These are phyloP conservation scores for Eulemur rubriventer DNA, from an alignment of 2,797 vertebrate species.

Conservation along the genomic window DNA sequence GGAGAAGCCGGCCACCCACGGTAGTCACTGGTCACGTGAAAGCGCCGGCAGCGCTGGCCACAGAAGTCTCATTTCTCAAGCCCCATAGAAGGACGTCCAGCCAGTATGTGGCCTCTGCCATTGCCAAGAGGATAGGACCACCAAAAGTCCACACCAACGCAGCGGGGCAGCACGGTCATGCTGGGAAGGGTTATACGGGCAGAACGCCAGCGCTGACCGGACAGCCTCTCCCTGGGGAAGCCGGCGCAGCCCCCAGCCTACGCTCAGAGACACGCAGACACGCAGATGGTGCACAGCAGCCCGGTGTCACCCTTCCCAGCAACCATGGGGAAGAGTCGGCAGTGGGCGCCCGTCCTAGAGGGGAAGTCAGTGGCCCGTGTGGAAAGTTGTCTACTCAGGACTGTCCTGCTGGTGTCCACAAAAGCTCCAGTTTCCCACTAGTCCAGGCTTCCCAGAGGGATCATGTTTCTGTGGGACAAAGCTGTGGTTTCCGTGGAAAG, in stretches of 20 bases:
- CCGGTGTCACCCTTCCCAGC: conserved; percentile 57
- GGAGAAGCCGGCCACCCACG: conserved; percentile 75
- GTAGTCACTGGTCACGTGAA: conserved; percentile 73
- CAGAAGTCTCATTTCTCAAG: conserved; percentile 89
- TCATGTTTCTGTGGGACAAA: conserved; percentile 43
- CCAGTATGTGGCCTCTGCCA: conserved; percentile 95
- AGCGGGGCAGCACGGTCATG: not conserved
- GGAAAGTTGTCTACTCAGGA: conserved; percentile 61
- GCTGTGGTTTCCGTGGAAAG: conserved; percentile 60
- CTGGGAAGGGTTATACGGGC: conserved; percentile 3
- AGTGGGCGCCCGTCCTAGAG: conserved; percentile 38
- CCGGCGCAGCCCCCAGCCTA: not conserved
- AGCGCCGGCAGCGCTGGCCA: conserved; percentile 69
- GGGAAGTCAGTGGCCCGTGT: conserved; percentile 27
- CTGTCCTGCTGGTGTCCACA: conserved; percentile 45
- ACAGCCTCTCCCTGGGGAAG: conserved; percentile 29
- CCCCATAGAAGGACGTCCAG: conserved; percentile 94
- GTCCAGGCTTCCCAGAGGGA: conserved; percentile 65
- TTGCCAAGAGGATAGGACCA: conserved; percentile 88
- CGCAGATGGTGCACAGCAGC: conserved; percentile 58
- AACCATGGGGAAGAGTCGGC: conserved; percentile 51
- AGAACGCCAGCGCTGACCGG: not conserved
- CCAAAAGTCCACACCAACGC: conserved; percentile 69
- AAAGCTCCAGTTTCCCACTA: conserved; percentile 48
- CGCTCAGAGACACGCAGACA: not conserved